Base-by-base conservation (phyloP, 2,888 invertebrate species). In the Heliconius hortense region DNA sequence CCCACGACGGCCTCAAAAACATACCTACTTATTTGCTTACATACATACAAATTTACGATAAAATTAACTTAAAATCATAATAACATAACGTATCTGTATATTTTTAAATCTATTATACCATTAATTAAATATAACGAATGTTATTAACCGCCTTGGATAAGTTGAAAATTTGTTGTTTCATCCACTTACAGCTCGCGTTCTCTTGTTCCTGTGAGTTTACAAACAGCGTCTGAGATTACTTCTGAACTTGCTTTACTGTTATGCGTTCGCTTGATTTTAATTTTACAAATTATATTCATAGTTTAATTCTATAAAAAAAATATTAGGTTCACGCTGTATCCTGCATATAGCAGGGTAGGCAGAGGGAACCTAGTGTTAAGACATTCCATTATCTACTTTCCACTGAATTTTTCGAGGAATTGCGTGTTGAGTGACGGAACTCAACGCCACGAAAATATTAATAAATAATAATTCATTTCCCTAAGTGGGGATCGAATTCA, bases 121-220 rank as follows among this genome's bases (percentile, higher is more conserved):
- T 66, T 66, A 39, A 39, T 15, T 39, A 39, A 15, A 21, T 66
- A 24, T 7, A 66, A 15, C 63, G 31, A 53, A 73, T 56, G 76
- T 66, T 66, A 59, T 73, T 69, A 75, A 73, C n/a, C 68, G 39
- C 26, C 43, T 69, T n/a, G 18, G 72, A 75, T 60, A 68, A 76
- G 72, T 72, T 76, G 26, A 48, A 53, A 76, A 76, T 72, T 73
- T 62, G 68, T 73, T 62, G 63, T 26, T 62, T 43, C 56, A 68
- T 67, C 68, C 35, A 53, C 5, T 68, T 24, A n/a, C 24, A 48
- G 28, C 53, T n/a, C 28, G 28, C 26, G 26, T 15, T 66, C 24
- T 66, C 66, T 31, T 56, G 53, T 73, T 64, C 21, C 59, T 73
- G 13, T 5, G n/a, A 73, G 39, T 53, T 56, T 43, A 56, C 64